Conservation (phyloP, 2,113 vertebrate species). For the Protobothrops flavoviridis region DNA sequence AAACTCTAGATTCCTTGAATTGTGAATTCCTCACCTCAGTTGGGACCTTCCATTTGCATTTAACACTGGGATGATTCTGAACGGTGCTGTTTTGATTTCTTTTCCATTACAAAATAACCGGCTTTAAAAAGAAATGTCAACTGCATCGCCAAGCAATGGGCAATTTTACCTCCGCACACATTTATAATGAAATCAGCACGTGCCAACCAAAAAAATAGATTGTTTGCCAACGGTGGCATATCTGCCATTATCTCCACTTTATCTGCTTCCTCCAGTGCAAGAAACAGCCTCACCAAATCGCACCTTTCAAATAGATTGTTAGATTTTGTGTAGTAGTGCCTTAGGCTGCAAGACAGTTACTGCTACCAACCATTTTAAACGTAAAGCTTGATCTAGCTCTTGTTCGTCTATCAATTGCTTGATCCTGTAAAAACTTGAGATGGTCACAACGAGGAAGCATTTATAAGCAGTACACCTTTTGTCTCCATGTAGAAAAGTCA, state of each 20-base stretch:
- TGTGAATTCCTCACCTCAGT: not conserved
- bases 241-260: not conserved
- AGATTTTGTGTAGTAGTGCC: not conserved
- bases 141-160: not conserved
- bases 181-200: not conserved
- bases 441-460: not conserved
- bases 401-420: not conserved
- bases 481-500: not conserved
- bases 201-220: not conserved
- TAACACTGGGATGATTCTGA: not conserved
- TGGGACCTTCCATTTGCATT: not conserved
- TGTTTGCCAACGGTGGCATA: not conserved
- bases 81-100: not conserved
- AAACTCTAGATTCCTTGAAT: not conserved
- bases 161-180: not conserved
- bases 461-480: not conserved
- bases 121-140: not conserved
- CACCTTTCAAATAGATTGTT: not conserved
- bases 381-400: not conserved
- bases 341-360: not conserved
- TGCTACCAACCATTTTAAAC: not conserved
- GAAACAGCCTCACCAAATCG: not conserved
- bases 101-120: not conserved
- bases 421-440: not conserved
- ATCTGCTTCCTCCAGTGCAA: not conserved